phyloP scores from a whole-genome alignment of 2,113 vertebrate genomes.

The Miniopterus natalensis region DNA sequence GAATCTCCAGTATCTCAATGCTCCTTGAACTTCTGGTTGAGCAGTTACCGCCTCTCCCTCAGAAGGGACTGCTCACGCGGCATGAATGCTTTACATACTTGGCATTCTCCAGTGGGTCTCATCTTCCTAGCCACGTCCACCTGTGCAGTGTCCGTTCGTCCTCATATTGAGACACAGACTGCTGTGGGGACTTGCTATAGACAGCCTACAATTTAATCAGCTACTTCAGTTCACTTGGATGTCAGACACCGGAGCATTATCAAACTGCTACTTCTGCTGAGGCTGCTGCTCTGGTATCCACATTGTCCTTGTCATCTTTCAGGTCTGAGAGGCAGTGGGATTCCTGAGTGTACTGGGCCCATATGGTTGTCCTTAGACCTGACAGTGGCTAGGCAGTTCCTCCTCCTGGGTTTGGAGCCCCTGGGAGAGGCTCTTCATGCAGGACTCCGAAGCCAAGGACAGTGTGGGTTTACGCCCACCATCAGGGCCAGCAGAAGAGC shows the following conservation, averaged over 20 bases:
- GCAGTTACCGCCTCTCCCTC: neutral
- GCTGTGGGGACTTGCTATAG: neutral
- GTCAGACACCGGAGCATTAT: neutral
- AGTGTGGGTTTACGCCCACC: neutral
- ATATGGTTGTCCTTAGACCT: neutral
- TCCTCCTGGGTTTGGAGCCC: neutral
- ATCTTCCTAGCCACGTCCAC: neutral
- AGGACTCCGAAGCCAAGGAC: neutral
- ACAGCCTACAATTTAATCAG: neutral
- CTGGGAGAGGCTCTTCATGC: neutral
- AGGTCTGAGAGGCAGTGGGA: neutral
- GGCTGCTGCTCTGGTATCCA: neutral
- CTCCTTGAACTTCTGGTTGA: neutral
- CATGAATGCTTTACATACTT: neutral
- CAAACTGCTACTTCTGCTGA: neutral
- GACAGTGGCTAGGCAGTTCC: neutral
- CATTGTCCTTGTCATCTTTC: neutral
- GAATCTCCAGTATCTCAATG: neutral
- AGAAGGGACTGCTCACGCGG: fast-evolving
- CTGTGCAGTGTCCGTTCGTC: neutral
- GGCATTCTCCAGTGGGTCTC: fast-evolving
- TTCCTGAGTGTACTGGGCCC: neutral
- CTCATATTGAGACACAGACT: neutral
- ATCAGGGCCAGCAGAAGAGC: neutral
- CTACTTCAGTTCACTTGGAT: neutral